Base-by-base conservation (phyloP, 1,140 invertebrate genomes). In the Mesaphorura yosii region DNA sequence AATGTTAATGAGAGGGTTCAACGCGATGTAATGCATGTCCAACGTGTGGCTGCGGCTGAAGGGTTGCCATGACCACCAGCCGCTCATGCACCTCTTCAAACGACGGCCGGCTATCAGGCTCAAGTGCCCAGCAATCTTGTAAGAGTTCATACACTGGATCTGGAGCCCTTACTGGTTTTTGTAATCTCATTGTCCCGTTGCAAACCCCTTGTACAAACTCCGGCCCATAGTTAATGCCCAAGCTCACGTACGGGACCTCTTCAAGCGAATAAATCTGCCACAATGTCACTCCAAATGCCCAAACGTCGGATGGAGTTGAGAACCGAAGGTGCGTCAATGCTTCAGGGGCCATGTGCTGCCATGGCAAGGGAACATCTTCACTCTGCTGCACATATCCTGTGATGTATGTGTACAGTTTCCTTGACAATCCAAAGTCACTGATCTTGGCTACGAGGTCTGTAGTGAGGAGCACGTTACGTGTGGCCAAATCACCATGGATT, bases 341-440 rank as follows among this genome's bases (percentile, higher is more conserved):
- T 20, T 46, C 44, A 15, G 28, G 6, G 5, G 44, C 44, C 44
- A 46, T 46, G n/a, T 22, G 23, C 6, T 22, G 6, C 40, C 40
- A 42, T 19, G 40, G 40, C 17, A 42, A 42, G 17, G 40, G 40
- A n/a, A n/a, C n/a, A n/a, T n/a, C n/a, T n/a, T n/a, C n/a, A n/a
- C n/a, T n/a, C 23, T 42, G n/a, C 40, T 42, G 17, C 6, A 42
- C 6, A 19, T 10, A 42, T 10, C 6, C 6, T 10, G 7, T 6
- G 23, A 42, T 42, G n/a, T n/a, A n/a, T n/a, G n/a, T n/a, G 19
- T 70, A 66, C 15, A 68, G 59, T 22, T 65, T 44, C 41, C 37
- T 44, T 19, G 58, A 58, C 37, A 60, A 31, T 10, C 58, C 58
- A 46, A 60, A 60, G 28, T 60, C 58, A 10, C 55, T 51, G 5